Conservation (phyloP, 2,888 invertebrate genomes). For the Oscheius myriophilus region DNA sequence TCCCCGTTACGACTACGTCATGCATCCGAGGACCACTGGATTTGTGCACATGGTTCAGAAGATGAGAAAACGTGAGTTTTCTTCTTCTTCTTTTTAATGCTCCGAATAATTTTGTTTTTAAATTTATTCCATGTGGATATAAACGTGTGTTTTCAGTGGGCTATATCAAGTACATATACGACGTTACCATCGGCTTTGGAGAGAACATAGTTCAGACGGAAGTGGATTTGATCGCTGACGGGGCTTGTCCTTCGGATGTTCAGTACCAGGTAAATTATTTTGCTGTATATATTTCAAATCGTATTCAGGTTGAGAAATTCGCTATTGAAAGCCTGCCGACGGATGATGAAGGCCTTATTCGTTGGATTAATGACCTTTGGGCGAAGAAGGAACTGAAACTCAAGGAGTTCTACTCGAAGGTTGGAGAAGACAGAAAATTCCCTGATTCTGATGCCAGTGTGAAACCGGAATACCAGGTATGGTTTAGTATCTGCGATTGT, state of each 20-base stretch:
- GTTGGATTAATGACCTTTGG: constrained; percentile 72
- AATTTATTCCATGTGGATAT: too few relatives aligned
- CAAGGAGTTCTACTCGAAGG: constrained; percentile 45
- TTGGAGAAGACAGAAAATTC: constrained; percentile 37
- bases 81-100: too few relatives aligned
- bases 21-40: constrained; percentile 88
- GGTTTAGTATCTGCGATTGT: too few relatives aligned
- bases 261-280: constrained; percentile 78
- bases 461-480: constrained; percentile 19
- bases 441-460: constrained; percentile 26
- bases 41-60: constrained; percentile 74
- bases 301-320: constrained; percentile 54
- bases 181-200: constrained; percentile 84
- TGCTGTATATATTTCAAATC: neutral
- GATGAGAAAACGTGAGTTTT: constrained; percentile 73
- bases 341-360: constrained; percentile 64
- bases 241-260: constrained; percentile 81
- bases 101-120: too few relatives aligned
- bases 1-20: constrained; percentile 79
- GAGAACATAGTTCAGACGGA: constrained; percentile 82
- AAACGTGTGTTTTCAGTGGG: too few relatives aligned
- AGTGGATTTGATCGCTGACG: constrained; percentile 77
- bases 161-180: constrained; percentile 82
- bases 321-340: constrained; percentile 60
- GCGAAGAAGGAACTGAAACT: constrained; percentile 71